Evolutionary conservation across 2,797 vertebrate genomes (phyloP).

Genomic region (Picus viridis): DNA sequence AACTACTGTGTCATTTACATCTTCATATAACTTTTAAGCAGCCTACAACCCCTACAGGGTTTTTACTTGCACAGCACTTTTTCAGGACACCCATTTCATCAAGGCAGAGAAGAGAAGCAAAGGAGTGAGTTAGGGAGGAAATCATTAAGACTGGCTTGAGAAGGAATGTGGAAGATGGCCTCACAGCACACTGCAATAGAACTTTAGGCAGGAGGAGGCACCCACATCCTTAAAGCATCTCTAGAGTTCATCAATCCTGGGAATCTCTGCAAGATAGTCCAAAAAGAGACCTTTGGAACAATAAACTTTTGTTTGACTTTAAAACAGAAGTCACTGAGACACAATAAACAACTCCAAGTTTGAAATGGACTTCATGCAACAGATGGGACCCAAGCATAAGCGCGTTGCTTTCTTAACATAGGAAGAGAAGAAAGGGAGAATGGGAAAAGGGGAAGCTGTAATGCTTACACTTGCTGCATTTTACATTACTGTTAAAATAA

Average conservation of each 20-base stretch:
- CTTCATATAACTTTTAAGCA: fast-evolving
- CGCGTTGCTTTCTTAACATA: background rate
- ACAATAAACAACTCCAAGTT: background rate
- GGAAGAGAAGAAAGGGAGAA: background rate
- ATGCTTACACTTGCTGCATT: background rate
- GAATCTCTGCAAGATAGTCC: background rate
- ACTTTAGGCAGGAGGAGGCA: background rate
- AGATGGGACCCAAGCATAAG: background rate
- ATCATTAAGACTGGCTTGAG: background rate
- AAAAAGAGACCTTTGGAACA: background rate
- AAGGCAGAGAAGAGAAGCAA: background rate
- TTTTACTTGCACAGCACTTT: background rate
- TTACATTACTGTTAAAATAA: background rate
- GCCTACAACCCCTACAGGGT: background rate
- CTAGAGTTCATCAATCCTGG: background rate
- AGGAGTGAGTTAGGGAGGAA: background rate
- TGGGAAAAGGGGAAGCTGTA: background rate
- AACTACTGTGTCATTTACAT: background rate
- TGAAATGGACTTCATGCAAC: background rate
- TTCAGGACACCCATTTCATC: background rate
- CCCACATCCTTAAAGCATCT: background rate
- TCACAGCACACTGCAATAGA: background rate
- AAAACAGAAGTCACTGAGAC: background rate
- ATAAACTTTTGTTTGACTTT: background rate
- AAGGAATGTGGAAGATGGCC: background rate